These are phyloP conservation scores for Oncorhynchus keta DNA, from an alignment of 2,113 vertebrate genomes.

Conservation along the genomic window DNA sequence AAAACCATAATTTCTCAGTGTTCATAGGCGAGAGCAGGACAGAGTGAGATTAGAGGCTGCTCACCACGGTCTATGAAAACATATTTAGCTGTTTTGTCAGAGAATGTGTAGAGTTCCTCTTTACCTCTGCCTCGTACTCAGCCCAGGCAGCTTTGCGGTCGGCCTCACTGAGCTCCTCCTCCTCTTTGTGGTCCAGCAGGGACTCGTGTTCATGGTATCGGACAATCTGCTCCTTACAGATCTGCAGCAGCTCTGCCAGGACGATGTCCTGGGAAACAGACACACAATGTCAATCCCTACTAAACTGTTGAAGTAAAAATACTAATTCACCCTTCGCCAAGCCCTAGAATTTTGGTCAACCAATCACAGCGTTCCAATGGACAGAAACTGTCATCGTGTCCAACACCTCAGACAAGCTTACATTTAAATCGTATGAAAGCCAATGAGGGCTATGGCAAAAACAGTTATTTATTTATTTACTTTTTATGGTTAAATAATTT, in stretches of 20 bases:
- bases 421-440: too few relatives aligned
- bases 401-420: neutral
- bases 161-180: slow-evolving; percentile 91
- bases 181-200: slow-evolving; percentile 93
- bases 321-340: neutral
- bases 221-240: slow-evolving; percentile 87
- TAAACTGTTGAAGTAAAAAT: neutral
- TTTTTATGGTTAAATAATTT: neutral
- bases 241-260: slow-evolving; percentile 81
- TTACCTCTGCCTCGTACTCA: slow-evolving; percentile 94
- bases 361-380: too few relatives aligned
- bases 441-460: neutral
- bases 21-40: too few relatives aligned
- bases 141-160: slow-evolving; percentile 93
- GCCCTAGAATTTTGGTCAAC: too few relatives aligned
- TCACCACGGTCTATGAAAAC: neutral
- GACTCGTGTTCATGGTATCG: slow-evolving; percentile 93
- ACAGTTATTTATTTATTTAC: neutral
- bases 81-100: neutral
- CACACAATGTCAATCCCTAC: neutral
- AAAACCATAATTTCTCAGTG: too few relatives aligned
- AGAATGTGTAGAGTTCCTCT: slow-evolving; percentile 40
- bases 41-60: too few relatives aligned
- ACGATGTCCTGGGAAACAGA: slow-evolving; percentile 77
- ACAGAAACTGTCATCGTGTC: too few relatives aligned